These are phyloP conservation scores for Gobius niger DNA, from an alignment of 2,113 vertebrate genomes.

Conservation along the genomic window DNA sequence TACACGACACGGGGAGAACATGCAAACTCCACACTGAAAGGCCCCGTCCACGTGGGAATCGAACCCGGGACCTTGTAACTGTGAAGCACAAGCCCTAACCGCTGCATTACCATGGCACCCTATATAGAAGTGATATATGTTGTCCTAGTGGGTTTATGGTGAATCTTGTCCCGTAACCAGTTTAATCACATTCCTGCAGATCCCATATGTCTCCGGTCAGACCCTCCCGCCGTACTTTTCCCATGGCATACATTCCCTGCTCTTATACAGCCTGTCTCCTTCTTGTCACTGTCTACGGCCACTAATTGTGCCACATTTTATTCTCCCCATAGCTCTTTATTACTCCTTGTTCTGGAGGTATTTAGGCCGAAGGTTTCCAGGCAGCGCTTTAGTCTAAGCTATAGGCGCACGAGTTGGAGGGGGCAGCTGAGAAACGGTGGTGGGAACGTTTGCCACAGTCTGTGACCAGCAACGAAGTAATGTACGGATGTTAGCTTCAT, in stretches of 20 bases:
- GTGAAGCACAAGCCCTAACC: too few relatives aligned
- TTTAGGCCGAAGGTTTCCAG: slow-evolving; percentile 51
- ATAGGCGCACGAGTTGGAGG: background rate
- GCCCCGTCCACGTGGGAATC: too few relatives aligned
- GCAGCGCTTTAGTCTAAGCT: slow-evolving; percentile 12
- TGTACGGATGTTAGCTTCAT: background rate
- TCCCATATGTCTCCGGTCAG: slow-evolving; percentile 50
- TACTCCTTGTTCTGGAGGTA: slow-evolving; percentile 32
- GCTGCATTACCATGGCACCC: too few relatives aligned
- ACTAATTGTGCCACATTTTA: slow-evolving; percentile 34
- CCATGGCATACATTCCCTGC: slow-evolving; percentile 8
- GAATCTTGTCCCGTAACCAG: slow-evolving; percentile 13
- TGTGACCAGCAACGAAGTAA: slow-evolving; percentile 5
- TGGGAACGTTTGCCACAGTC: slow-evolving; percentile 3
- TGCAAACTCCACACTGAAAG: too few relatives aligned
- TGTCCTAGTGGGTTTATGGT: background rate
- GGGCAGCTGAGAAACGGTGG: background rate
- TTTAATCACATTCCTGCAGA: slow-evolving; percentile 49
- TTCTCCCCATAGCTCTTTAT: slow-evolving; percentile 21
- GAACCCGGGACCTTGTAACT: too few relatives aligned
- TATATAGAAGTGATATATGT: background rate
- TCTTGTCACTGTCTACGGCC: slow-evolving; percentile 30
- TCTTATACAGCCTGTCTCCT: slow-evolving; percentile 17
- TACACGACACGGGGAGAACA: too few relatives aligned
- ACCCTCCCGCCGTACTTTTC: slow-evolving; percentile 34